phyloP scores from a whole-genome alignment of 1,140 invertebrate genomes.

The Panulirus ornatus region DNA sequence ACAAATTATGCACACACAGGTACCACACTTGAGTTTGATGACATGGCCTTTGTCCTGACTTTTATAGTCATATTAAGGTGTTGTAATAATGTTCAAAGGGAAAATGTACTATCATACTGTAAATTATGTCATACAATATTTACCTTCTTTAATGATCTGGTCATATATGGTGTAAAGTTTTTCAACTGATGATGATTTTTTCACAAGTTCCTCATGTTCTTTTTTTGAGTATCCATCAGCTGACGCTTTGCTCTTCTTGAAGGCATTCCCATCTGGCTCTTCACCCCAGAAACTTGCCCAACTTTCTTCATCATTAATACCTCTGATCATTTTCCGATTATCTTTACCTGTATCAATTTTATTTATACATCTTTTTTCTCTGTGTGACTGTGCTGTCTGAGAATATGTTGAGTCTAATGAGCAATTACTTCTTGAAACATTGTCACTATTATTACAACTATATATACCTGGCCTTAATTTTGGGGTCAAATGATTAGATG shows the following conservation, averaged over 20 bases:
- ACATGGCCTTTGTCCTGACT: too few relatives aligned
- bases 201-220: background rate
- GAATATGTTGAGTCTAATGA: background rate
- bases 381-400: background rate
- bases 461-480: slow-evolving; percentile 6
- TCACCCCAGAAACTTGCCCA: slow-evolving; percentile 56
- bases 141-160: slow-evolving; percentile 66
- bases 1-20: too few relatives aligned
- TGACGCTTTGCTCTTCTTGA: background rate
- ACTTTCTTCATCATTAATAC: slow-evolving; percentile 24
- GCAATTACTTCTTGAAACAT: background rate
- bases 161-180: slow-evolving; percentile 62
- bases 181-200: slow-evolving; percentile 38
- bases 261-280: slow-evolving; percentile 38
- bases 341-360: background rate
- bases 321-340: slow-evolving; percentile 23
- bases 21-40: too few relatives aligned
- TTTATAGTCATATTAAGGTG: too few relatives aligned
- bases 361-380: slow-evolving; percentile 3
- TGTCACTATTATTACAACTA: background rate
- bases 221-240: background rate
- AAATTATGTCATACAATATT: too few relatives aligned
- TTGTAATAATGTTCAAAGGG: too few relatives aligned
- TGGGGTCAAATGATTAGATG: too few relatives aligned
- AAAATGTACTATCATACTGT: too few relatives aligned